Evolutionary conservation across 1,140 invertebrate genomes (phyloP), one percentile per base, ranked within the genome.

Genomic region (Eriocheir sinensis): DNA sequence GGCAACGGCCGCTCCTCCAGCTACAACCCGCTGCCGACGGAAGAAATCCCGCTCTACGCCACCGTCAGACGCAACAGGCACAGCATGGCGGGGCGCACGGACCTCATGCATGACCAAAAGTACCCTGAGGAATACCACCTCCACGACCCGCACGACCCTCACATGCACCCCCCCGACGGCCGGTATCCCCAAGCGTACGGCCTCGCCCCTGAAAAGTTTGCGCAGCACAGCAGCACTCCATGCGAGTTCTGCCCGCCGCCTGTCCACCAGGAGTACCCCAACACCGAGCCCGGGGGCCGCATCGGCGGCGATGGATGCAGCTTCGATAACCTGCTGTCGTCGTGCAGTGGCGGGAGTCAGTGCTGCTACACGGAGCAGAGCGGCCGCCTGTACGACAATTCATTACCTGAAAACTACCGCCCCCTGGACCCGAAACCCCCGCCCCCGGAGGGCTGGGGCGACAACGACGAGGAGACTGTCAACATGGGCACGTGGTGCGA

Each of bases 271-370:
- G 93, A 83, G 72, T 91, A 81, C 81, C 91, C 40, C 17, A 92
- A 79, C 27, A 53, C 60, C 32, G 95, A 95, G 3, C 90, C 95
- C 32, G 89, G 90, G 3, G 93, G 94, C 3, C 40, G 94, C 36
- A 95, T 96, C 36, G 93, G 95, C 27, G 95, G 94, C 3, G 95
- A 96, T 88, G 95, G 95, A 0, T 96, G 95, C 48, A 96, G 95
- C 36, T 96, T 96, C 34, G 95, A 96, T 91, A 95, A 96, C 91
- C 94, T 96, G 9, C 48, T 96, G 27, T 92, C 92, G 0, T 95
- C 95, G 0, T 96, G 95, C 36, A 90, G 93, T 27, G 94, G 95
- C 6, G 94, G 94, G 21, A 95, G 93, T 53, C 95, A 96, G 72
- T 95, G 91, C 40, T 95, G 91, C 91, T 89, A 94, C 36, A 44